Evolutionary conservation across 2,888 invertebrate genomes (phyloP).

Genomic region (Digitonthophagus gazella): DNA sequence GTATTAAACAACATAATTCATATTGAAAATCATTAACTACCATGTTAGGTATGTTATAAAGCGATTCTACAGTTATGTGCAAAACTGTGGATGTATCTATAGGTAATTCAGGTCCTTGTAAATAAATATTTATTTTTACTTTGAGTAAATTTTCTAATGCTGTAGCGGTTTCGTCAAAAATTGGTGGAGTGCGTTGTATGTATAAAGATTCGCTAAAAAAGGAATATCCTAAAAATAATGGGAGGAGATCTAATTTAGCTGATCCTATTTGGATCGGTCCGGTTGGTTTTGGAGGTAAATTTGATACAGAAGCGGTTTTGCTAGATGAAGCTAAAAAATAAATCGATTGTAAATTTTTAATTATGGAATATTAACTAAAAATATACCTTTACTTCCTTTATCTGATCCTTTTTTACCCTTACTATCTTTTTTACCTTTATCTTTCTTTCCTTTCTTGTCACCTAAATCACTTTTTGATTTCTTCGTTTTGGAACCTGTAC

Average conservation of each 20-base stretch:
- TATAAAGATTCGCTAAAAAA: constrained; percentile 18
- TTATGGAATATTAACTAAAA: neutral
- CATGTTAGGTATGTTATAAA: constrained; percentile 44
- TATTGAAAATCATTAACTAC: constrained; percentile 39
- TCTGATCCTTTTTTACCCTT: constrained; percentile 28
- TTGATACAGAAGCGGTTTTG: neutral
- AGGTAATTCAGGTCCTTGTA: constrained; percentile 32
- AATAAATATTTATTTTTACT: constrained; percentile 37
- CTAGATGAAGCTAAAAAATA: constrained; percentile 4
- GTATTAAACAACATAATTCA: constrained; percentile 28
- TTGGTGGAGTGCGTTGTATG: constrained; percentile 16
- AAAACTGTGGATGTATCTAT: constrained; percentile 36
- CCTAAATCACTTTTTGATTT: constrained; percentile 1
- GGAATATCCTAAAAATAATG: constrained; percentile 35
- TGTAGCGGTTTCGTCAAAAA: constrained; percentile 35
- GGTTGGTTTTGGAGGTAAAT: constrained; percentile 6
- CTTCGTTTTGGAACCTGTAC: constrained; percentile 9
- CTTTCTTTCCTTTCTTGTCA: constrained; percentile 13
- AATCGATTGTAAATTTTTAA: neutral
- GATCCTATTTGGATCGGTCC: constrained; percentile 32
- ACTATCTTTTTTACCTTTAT: constrained; percentile 24
- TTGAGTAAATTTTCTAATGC: constrained; percentile 42
- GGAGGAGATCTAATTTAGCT: constrained; percentile 34
- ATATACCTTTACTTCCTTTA: constrained; percentile 17
- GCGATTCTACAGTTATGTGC: constrained; percentile 44